Base-by-base conservation (phyloP, 2,797 vertebrate species). In the Hylomyscus alleni region DNA sequence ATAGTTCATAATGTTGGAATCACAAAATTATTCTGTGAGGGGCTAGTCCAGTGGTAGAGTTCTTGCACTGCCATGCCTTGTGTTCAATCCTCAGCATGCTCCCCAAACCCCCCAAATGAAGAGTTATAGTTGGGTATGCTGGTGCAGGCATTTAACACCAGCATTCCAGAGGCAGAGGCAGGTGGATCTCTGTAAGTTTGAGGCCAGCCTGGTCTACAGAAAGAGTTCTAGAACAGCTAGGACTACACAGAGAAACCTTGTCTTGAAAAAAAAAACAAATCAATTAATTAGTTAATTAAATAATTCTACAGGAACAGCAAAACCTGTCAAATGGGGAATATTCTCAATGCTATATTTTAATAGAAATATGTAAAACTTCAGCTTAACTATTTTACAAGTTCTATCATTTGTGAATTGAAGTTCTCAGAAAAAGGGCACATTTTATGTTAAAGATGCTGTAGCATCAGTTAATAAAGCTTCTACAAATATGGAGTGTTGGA, bases 271-370 rank as follows among this genome's bases (percentile, higher is more conserved):
- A 22, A 40, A 22, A 72, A 4, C 17, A 72, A 69, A n/a, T 34
- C 7, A 67, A 67, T 60, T 60, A 60, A 31, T 65, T 62, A 62
- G 24, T 62, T 29, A n/a, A 69, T n/a, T 19, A n/a, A 69, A 14
- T 72, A 19, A 40, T 22, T 83, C 5, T 37, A 84, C 6, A 72
- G 31, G 13, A 72, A 17, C 50, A 80, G 44, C 60, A 85, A 89
- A 50, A 56, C 69, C 40, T 86, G 22, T 62, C 20, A 81, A 44
- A n/a, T 80, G 60, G 22, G 72, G 37, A 67, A 34, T 60, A 87
- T 54, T 91, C 75, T 81, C 44, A 91, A 73, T 44, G 54, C n/a
- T 62, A 73, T 72, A 76, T 91, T 91, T 73, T 73, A 80, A 52
- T 91, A 87, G 65, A 87, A 91, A 62, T 72, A 7, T 60, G 0